Evolutionary conservation across 2,888 invertebrate genomes (phyloP).

Genomic region (Drosophila sordidula): DNA sequence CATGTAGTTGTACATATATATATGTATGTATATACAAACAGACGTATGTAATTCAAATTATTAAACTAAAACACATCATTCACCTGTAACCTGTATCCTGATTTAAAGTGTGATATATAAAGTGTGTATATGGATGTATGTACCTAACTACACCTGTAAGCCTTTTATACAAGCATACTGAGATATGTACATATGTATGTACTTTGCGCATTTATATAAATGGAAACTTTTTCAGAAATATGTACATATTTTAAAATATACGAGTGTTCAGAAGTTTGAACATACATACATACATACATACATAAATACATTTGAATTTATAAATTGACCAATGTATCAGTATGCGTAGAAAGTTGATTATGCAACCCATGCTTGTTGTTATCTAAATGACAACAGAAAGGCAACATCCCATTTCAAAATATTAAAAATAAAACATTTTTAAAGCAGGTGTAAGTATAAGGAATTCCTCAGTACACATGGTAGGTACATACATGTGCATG

Average conservation of each 20-base stretch:
- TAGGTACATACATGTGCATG: constrained; percentile 6
- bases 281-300: constrained; percentile 25
- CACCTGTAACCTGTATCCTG: constrained; percentile 25
- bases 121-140: not conserved
- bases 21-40: not conserved
- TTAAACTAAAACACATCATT: constrained; percentile 5
- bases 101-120: constrained; percentile 16
- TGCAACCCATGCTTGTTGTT: constrained; percentile 22
- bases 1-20: not conserved
- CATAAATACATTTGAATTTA: constrained; percentile 28
- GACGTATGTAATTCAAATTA: not conserved
- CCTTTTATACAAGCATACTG: constrained; percentile 1
- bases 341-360: constrained; percentile 19
- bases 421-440: constrained; percentile 31
- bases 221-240: constrained; percentile 27
- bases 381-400: constrained; percentile 26
- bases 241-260: not conserved
- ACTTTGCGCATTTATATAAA: constrained; percentile 22
- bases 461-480: not conserved
- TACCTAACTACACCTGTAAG: not conserved
- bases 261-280: not conserved
- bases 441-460: constrained; percentile 14
- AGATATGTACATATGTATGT: not conserved
- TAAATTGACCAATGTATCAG: constrained; percentile 13
- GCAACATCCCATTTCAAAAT: constrained; percentile 13